Evolutionary conservation across 23 tunicate species (phyloP), one percentile per base, ranked within the genome.

Genomic region (Halocynthia aurantium): DNA sequence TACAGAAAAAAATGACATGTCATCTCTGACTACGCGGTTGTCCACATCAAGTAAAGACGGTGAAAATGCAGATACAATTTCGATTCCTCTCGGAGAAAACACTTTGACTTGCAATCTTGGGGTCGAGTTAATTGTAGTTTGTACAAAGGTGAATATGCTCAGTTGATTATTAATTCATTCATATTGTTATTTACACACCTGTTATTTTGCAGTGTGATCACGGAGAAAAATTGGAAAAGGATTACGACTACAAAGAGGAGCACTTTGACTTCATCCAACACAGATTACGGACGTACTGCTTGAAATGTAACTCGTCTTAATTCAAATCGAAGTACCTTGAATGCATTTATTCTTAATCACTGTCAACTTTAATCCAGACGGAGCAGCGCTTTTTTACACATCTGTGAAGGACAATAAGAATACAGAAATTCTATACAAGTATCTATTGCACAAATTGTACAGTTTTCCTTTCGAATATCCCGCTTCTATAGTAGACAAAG

Each of bases 371-470:
- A 2, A 21, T 67, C 1, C 55, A 74, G 78, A 74, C 19, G 98
- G 98, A 5, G 98, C 98, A 54, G 87, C 83, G 8, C 67, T 92
- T 22, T 79, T 86, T 7, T 92, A 81, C 63, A 82, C 92, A 53
- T 92, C 98, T 19, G 82, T 92, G 77, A 92, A 92, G 52, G 98
- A 92, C 57, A 86, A 67, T 67, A 92, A 92, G 70, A 92, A 92
- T 62, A 82, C 72, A 9, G 98, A 92, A 52, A 67, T 92, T 18
- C 65, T 92, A 57, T 79, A 79, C 62, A 92, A 75, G 61, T 92
- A 92, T 68, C 50, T 86, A n/a, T 51, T 86, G 54, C 98, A 92
- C 70, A 86, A 86, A 70, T 72, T 92, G 49, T 92, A 86, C 57
- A 85, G 84, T 12, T 82, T 86, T 57, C 81, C 88, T 51, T 92